Evolutionary conservation across 1,140 invertebrate genomes (phyloP).

Genomic region (Drosophila dunni): DNA sequence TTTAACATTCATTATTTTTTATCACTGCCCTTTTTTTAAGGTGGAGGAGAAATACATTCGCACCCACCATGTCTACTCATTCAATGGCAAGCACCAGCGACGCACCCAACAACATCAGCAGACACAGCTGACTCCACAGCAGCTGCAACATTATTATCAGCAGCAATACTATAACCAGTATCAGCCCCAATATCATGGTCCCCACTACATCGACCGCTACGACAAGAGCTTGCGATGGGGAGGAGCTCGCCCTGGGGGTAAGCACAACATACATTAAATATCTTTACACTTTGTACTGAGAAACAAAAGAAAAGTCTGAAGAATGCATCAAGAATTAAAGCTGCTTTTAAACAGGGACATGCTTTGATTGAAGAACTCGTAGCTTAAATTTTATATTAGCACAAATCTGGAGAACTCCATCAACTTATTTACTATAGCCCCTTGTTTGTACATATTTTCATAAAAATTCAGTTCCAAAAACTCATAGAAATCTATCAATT

Average conservation of each 20-base stretch:
- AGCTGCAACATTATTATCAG: conserved; percentile 71
- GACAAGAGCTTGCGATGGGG: conserved; percentile 81
- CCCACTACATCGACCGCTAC: conserved; percentile 77
- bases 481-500: neutral
- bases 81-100: conserved; percentile 76
- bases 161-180: conserved; percentile 73
- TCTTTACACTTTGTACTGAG: too few relatives aligned
- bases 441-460: too few relatives aligned
- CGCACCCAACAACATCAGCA: conserved; percentile 76
- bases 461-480: too few relatives aligned
- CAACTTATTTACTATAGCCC: too few relatives aligned
- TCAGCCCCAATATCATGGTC: conserved; percentile 76
- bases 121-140: conserved; percentile 69
- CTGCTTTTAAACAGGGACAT: too few relatives aligned
- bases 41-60: conserved; percentile 82
- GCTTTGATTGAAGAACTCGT: too few relatives aligned
- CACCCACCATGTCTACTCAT: conserved; percentile 80
- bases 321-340: too few relatives aligned
- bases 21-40: conserved; percentile 42
- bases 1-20: conserved; percentile 4
- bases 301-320: too few relatives aligned
- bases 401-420: too few relatives aligned
- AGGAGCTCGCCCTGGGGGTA: conserved; percentile 64
- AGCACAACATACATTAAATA: conserved; percentile 20
- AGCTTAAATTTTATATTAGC: too few relatives aligned